phyloP scores from a whole-genome alignment of 1,140 invertebrate species.

The Dryas iulia region DNA sequence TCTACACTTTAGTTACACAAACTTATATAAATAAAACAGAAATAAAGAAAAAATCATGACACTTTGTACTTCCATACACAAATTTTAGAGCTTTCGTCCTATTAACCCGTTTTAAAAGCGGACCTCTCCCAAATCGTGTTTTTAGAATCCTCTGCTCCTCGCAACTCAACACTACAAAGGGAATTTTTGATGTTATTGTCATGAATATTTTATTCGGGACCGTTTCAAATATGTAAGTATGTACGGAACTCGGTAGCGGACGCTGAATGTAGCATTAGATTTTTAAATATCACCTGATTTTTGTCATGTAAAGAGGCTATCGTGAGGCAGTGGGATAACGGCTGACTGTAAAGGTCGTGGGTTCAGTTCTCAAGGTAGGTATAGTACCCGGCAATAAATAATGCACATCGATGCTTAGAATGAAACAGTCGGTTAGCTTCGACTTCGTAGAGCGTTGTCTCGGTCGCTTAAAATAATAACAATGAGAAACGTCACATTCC shows the following conservation, averaged over 20 bases:
- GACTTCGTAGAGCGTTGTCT: too few species aligned
- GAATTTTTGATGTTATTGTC: constrained; percentile 30
- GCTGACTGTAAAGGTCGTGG: too few species aligned
- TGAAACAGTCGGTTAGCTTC: too few species aligned
- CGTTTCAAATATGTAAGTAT: constrained; percentile 16
- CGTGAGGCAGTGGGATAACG: too few species aligned
- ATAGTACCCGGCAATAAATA: too few species aligned
- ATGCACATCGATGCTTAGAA: too few species aligned
- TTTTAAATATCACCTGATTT: background rate
- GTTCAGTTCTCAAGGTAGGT: too few species aligned
- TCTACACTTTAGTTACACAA: too few species aligned
- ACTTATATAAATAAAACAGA: background rate
- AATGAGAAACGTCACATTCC: too few species aligned
- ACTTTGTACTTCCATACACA: background rate
- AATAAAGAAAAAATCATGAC: background rate
- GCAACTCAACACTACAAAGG: constrained; percentile 19
- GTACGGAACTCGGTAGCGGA: background rate
- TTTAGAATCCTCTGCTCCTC: background rate
- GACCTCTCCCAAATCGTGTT: background rate
- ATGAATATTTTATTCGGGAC: constrained; percentile 31
- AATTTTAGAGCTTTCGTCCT: constrained; percentile 1
- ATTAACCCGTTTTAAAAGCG: constrained; percentile 24
- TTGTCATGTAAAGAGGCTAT: too few species aligned
- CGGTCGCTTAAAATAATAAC: too few species aligned
- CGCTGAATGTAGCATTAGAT: background rate